These are phyloP conservation scores for Eleginops maclovinus DNA, from an alignment of 2,113 vertebrate species.

Conservation along the genomic window DNA sequence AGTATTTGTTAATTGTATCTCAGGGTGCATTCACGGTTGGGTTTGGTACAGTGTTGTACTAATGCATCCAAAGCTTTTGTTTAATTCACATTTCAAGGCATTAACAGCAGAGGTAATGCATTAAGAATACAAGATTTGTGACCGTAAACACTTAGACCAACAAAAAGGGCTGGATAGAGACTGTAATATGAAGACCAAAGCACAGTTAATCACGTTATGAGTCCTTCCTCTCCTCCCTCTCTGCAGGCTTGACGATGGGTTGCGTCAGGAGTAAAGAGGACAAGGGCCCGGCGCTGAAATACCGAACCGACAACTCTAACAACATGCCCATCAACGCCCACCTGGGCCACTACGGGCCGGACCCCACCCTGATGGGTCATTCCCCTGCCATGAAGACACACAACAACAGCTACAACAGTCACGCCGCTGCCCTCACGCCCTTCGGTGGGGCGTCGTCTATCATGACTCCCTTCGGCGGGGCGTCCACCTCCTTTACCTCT, in stretches of 20 bases:
- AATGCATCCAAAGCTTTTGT: not conserved
- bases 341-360: slow-evolving; percentile 90
- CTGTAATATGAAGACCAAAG: not conserved
- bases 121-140: too few relatives aligned
- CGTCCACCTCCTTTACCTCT: slow-evolving; percentile 79
- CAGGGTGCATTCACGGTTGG: not conserved
- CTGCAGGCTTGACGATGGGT: slow-evolving; percentile 91
- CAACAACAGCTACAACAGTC: slow-evolving; percentile 81
- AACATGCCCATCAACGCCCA: slow-evolving; percentile 83
- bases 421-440: slow-evolving; percentile 82
- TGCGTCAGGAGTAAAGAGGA: slow-evolving; percentile 99
- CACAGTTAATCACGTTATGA: not conserved
- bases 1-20: not conserved
- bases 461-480: slow-evolving; percentile 87
- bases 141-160: too few relatives aligned
- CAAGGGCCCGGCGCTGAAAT: slow-evolving; percentile 92
- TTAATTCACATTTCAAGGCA: not conserved
- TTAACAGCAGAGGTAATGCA: too few relatives aligned
- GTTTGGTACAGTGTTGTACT: not conserved
- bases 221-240: not conserved
- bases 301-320: slow-evolving; percentile 88
- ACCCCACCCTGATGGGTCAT: slow-evolving; percentile 89
- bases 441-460: slow-evolving; percentile 84
- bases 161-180: too few relatives aligned
- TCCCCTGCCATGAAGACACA: slow-evolving; percentile 78